These are phyloP conservation scores for Chymomyza amoena DNA, from an alignment of 2,888 invertebrate species.

Conservation along the genomic window DNA sequence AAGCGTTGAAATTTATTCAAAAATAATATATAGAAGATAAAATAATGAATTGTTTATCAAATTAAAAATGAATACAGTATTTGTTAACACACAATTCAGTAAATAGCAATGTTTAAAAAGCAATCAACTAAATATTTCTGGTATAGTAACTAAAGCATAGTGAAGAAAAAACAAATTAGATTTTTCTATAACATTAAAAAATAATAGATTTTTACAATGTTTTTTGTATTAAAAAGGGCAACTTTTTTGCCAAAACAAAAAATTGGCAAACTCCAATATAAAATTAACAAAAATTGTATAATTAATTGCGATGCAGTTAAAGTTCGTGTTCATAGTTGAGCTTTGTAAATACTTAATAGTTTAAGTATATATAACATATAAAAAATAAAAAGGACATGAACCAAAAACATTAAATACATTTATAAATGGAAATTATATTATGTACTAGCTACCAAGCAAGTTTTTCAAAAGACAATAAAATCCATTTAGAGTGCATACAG, in stretches of 20 bases:
- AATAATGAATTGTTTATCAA: slow-evolving; percentile 8
- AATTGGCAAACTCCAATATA: slow-evolving; percentile 7
- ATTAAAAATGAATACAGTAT: background rate
- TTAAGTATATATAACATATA: slow-evolving; percentile 71
- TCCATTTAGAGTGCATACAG: slow-evolving; percentile 12
- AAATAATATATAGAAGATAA: slow-evolving; percentile 15
- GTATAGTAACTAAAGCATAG: background rate
- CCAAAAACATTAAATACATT: slow-evolving; percentile 1
- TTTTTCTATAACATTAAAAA: background rate
- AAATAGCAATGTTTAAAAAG: background rate
- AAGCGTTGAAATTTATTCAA: background rate
- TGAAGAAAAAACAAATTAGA: background rate
- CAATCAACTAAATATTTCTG: background rate
- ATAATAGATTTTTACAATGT: background rate
- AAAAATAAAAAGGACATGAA: slow-evolving; percentile 31
- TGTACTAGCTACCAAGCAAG: background rate
- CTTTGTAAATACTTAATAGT: slow-evolving; percentile 78
- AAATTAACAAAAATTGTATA: slow-evolving; percentile 18
- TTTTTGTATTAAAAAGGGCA: slow-evolving; percentile 1
- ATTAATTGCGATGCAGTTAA: slow-evolving; percentile 47
- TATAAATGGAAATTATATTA: too few species aligned
- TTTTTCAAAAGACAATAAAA: slow-evolving; percentile 47
- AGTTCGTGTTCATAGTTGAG: slow-evolving; percentile 67
- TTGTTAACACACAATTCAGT: background rate
- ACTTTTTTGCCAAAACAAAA: slow-evolving; percentile 23